phyloP scores from a whole-genome alignment of 2,888 invertebrate species.

The Odontomyia ornata region DNA sequence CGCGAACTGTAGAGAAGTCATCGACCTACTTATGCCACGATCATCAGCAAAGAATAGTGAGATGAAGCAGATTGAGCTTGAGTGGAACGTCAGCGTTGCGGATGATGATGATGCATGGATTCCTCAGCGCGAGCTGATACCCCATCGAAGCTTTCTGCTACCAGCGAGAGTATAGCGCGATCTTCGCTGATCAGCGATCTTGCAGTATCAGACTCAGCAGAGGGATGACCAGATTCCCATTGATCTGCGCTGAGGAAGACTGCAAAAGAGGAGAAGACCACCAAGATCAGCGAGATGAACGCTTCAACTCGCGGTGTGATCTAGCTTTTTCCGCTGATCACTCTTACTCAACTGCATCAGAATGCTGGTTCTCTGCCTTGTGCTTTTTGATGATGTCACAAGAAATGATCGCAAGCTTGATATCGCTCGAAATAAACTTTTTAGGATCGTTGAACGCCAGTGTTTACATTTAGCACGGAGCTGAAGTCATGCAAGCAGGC shows the following conservation, averaged over 20 bases:
- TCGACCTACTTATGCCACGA: constrained; percentile 35
- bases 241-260: not conserved
- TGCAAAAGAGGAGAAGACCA: not conserved
- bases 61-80: constrained; percentile 11
- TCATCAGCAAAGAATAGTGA: constrained; percentile 15
- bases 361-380: too few relatives aligned
- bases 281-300: not conserved
- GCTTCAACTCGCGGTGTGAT: not conserved
- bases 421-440: constrained; percentile 12
- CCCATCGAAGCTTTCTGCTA: too few relatives aligned
- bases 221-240: too few relatives aligned
- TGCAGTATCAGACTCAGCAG: too few relatives aligned
- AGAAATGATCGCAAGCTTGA: constrained; percentile 8
- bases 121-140: too few relatives aligned
- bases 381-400: constrained; percentile 37
- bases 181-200: too few relatives aligned
- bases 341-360: not conserved
- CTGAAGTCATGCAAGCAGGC: constrained; percentile 11
- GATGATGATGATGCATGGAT: not conserved
- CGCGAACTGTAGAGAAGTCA: constrained; percentile 43
- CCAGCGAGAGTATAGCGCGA: too few relatives aligned
- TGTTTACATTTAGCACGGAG: constrained; percentile 38
- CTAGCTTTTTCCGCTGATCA: too few relatives aligned
- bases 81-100: not conserved
- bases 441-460: constrained; percentile 42